Conservation (phyloP, 2,113 vertebrate genomes). For the Malurus alboscapulatus region DNA sequence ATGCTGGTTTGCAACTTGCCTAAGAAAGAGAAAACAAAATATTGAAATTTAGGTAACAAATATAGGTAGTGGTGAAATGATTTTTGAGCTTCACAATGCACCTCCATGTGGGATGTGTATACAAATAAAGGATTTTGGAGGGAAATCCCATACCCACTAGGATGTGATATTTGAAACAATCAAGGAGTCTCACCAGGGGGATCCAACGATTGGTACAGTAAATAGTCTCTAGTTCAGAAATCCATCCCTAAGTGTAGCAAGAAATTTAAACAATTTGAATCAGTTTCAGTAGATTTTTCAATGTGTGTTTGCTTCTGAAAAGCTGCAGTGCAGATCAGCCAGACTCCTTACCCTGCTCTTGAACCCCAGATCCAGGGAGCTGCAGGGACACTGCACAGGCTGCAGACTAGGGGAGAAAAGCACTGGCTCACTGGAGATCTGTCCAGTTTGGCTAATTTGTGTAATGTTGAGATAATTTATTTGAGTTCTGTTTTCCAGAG, state of each 20-base stretch:
- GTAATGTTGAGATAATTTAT: neutral
- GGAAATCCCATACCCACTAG: neutral
- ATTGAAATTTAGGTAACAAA: neutral
- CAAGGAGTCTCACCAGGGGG: neutral
- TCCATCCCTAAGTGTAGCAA: neutral
- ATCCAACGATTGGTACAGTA: fast-evolving
- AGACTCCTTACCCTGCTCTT: neutral
- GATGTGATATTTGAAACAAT: neutral
- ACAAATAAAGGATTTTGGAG: neutral
- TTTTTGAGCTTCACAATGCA: neutral
- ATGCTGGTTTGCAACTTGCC: neutral
- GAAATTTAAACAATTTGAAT: neutral
- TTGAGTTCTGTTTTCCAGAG: neutral
- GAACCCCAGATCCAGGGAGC: neutral
- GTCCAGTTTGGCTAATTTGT: neutral
- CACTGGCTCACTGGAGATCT: neutral
- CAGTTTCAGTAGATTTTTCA: neutral
- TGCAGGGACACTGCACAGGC: neutral
- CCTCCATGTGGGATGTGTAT: neutral
- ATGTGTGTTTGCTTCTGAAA: neutral
- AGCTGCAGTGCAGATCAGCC: neutral
- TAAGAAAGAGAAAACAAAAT: neutral
- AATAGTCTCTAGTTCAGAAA: neutral
- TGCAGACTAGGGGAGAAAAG: neutral
- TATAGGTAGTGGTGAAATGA: neutral